Base-by-base conservation (phyloP, 2,888 invertebrate genomes). In the Lordiphosa andalusiaca region DNA sequence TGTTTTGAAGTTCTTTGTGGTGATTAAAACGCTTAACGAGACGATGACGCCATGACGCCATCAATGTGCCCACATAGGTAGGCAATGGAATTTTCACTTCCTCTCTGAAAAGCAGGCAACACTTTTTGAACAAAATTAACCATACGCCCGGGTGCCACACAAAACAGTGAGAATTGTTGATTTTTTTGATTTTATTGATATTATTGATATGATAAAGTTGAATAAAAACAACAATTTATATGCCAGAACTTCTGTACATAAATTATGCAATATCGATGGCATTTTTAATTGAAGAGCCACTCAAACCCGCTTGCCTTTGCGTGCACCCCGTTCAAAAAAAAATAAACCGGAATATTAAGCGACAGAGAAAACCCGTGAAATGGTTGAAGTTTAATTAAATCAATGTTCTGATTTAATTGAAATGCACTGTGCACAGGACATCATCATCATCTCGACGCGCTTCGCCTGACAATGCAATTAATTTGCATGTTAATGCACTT, bases 201-300 rank as follows among this genome's bases (percentile, higher is more conserved):
- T 30, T 30, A 30, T 10, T 30, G 9, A 30, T 10, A 30, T 30
- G 9, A 10, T 10, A 56, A 47, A 23, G 39, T 46, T 16, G 13
- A 2, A 30, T 9, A 9, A 30, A 30, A 30, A 1, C 30, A 30
- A 30, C 30, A 9, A 30, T 3, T 30, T 30, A 9, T 3, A 9
- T 9, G 9, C 9, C 30, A 9, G 12, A 41, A 0, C 13, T 10
- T n/a, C 35, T 33, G 33, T 38, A 30, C 36, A 71, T 77, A 71
- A 77, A 73, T 81, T 71, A 73, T 81, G 61, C 50, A 72, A 67
- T 74, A 81, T 78, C 74, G 84, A 71, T 84, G 74, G 71, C 53
- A 69, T 69, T 77, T 75, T 73, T 66, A 84, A 78, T 84, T 71
- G 78, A 81, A 81, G 50, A 23, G 47, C 12, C 37, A 44, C 36